These are phyloP conservation scores for Poeciliopsis gracilis DNA, from an alignment of 2,797 vertebrate species.

Conservation along the genomic window DNA sequence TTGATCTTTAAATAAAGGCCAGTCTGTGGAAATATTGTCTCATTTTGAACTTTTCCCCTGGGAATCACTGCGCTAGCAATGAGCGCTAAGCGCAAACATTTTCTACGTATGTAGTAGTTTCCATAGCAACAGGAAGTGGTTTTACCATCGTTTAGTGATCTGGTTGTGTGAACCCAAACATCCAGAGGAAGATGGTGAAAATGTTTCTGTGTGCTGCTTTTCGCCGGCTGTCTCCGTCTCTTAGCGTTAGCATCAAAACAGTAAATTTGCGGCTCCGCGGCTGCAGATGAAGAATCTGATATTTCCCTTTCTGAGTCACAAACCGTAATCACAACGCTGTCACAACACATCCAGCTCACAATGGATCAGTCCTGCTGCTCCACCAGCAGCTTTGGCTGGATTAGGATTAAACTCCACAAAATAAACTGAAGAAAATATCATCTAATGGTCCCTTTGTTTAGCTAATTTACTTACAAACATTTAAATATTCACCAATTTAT, in stretches of 20 bases:
- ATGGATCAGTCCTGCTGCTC: conserved; percentile 55
- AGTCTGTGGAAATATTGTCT: neutral
- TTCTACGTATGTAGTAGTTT: neutral
- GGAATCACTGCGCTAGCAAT: neutral
- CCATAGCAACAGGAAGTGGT: neutral
- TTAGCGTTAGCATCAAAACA: conserved; percentile 76
- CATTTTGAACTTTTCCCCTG: neutral
- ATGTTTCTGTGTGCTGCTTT: conserved; percentile 28
- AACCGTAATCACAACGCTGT: conserved; percentile 69
- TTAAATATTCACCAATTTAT: neutral
- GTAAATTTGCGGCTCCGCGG: conserved; percentile 65
- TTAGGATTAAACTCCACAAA: neutral
- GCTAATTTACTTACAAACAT: neutral
- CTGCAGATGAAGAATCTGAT: conserved; percentile 72
- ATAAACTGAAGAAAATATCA: neutral
- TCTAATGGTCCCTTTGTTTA: neutral
- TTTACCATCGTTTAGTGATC: neutral
- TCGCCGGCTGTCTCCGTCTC: conserved; percentile 66
- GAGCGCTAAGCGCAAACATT: neutral
- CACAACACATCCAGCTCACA: conserved; percentile 60
- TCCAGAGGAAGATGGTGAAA: conserved; percentile 19
- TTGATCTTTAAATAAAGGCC: neutral
- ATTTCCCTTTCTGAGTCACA: conserved; percentile 70
- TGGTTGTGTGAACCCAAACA: conserved; percentile 16
- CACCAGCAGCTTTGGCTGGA: neutral